A percentile compares a stretch with the other conserved stretches of the same genome.
Conservation (phyloP, 2,797 vertebrate genomes). For the Molossus alvarezi region DNA sequence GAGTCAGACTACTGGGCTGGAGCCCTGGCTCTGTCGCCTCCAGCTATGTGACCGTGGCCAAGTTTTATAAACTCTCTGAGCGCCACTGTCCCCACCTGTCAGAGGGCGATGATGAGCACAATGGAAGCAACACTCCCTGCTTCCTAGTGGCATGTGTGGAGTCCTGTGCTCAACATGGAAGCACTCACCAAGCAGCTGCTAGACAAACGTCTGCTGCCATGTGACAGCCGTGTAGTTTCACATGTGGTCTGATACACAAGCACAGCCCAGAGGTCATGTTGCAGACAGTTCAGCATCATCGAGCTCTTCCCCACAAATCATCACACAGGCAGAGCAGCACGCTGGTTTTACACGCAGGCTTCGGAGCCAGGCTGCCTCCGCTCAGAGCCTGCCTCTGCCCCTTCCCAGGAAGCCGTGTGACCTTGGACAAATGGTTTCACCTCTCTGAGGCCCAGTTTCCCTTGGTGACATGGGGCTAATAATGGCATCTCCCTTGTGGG, state of each 20-base stretch:
- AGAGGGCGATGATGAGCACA: neutral
- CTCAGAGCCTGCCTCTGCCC: neutral
- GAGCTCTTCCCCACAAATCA: neutral
- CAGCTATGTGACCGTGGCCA: neutral
- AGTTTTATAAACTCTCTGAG: neutral
- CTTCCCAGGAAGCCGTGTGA: neutral
- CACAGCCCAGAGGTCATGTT: neutral
- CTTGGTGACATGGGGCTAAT: neutral
- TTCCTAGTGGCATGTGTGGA: neutral
- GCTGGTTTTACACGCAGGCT: fast-evolving
- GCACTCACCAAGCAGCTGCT: neutral
- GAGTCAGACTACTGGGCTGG: neutral
- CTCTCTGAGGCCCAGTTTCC: neutral
- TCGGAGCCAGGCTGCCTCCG: neutral
- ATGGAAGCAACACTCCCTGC: neutral
- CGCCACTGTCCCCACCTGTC: too few relatives aligned
- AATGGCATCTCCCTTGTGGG: neutral
- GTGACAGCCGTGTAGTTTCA: neutral
- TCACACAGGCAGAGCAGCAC: neutral
- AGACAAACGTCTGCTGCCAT: neutral
- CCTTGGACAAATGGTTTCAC: neutral
- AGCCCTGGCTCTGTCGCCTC: neutral
- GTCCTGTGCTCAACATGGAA: neutral
- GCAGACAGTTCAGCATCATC: neutral
- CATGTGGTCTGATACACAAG: neutral